These are phyloP conservation scores for Keiferia lycopersicella DNA, from an alignment of 2,888 invertebrate species.

Conservation along the genomic window DNA sequence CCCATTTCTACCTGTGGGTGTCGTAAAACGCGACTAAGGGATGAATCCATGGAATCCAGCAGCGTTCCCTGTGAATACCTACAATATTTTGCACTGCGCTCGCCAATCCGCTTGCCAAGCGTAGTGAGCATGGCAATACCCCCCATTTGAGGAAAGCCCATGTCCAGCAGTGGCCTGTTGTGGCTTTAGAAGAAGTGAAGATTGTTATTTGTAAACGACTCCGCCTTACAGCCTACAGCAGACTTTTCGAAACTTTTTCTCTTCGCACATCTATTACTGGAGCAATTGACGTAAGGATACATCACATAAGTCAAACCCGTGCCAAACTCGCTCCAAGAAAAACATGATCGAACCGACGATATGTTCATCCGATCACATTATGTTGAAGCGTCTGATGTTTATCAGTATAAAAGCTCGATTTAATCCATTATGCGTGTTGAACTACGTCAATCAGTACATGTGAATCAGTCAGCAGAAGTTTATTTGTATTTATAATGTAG, in stretches of 20 bases:
- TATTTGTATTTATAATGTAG: no score
- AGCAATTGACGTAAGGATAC: constrained; percentile 39
- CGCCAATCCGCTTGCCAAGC: no score
- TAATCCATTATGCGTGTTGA: constrained; percentile 35
- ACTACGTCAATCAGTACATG: constrained; percentile 35
- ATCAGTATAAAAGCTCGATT: constrained; percentile 38
- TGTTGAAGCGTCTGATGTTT: constrained; percentile 36
- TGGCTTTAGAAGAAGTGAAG: no score
- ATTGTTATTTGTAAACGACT: background rate
- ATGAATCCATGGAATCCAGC: no score
- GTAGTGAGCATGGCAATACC: no score
- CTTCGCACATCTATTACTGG: constrained; percentile 40
- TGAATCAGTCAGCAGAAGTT: constrained; percentile 29
- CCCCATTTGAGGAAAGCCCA: no score
- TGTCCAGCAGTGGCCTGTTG: no score
- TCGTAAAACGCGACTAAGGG: no score
- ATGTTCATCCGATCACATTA: constrained; percentile 36
- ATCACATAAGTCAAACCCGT: constrained; percentile 41
- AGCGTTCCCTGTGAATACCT: no score
- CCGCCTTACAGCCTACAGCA: background rate
- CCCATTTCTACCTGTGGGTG: no score
- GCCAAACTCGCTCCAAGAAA: constrained; percentile 44
- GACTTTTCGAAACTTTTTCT: constrained; percentile 26
- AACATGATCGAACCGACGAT: constrained; percentile 36
- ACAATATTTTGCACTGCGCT: no score